phyloP scores from a whole-genome alignment of 2,888 invertebrate species.

The Phorcus lineatus region DNA sequence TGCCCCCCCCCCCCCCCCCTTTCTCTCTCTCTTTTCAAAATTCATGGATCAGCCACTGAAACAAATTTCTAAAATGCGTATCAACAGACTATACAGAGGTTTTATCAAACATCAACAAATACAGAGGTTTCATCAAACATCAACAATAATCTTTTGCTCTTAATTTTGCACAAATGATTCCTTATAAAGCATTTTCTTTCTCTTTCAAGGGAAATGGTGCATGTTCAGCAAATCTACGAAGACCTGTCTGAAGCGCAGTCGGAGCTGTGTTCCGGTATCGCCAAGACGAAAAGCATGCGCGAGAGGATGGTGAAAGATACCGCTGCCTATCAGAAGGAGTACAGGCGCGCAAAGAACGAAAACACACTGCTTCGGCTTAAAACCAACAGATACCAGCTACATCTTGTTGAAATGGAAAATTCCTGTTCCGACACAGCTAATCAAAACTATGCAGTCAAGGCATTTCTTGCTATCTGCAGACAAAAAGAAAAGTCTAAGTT shows the following conservation, averaged over 20 bases:
- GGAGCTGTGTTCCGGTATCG: background rate
- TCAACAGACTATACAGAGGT: too few relatives aligned
- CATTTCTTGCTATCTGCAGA: background rate
- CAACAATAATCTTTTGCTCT: too few relatives aligned
- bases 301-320: background rate
- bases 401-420: background rate
- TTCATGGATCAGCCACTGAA: too few relatives aligned
- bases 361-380: background rate
- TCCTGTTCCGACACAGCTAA: background rate
- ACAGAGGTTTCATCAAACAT: too few relatives aligned
- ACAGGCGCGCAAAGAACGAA: background rate
- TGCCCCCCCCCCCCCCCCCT: too few relatives aligned
- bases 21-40: too few relatives aligned
- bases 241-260: background rate
- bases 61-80: too few relatives aligned
- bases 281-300: background rate
- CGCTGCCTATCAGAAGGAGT: background rate
- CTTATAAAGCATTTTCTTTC: background rate
- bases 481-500: background rate
- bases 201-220: background rate
- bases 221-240: background rate
- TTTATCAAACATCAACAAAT: too few relatives aligned
- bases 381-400: background rate
- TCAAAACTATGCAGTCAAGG: background rate
- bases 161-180: too few relatives aligned